Evolutionary conservation across 2,797 vertebrate genomes (phyloP).

Genomic region (Limosa lapponica): DNA sequence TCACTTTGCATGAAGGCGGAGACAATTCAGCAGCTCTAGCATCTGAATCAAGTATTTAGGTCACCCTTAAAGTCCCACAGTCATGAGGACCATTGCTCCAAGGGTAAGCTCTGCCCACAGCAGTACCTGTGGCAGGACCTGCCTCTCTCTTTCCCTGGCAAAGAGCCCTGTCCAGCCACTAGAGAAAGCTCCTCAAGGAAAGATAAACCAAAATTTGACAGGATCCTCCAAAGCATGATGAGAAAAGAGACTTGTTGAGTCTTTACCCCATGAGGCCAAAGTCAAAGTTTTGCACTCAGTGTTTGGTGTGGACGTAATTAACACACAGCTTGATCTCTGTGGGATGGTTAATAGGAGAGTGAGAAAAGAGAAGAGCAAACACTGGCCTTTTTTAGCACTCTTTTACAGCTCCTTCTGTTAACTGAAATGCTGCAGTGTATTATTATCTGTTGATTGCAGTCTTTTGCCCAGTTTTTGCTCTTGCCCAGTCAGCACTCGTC

Average conservation of each 20-base stretch:
- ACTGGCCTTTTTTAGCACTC: background rate
- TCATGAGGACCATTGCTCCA: background rate
- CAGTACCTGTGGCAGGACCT: background rate
- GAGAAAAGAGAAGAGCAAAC: background rate
- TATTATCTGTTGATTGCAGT: background rate
- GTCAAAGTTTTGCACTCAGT: background rate
- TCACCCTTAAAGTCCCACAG: background rate
- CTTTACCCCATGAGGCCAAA: background rate
- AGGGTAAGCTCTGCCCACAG: background rate
- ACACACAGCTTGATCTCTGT: background rate
- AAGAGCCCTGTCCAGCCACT: background rate
- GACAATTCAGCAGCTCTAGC: background rate
- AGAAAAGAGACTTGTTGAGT: background rate
- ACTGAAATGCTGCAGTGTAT: background rate
- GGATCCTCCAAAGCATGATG: background rate
- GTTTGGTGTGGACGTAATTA: background rate
- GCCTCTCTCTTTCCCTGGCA: background rate
- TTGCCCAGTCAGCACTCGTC: background rate
- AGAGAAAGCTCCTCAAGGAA: background rate
- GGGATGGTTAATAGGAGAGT: background rate
- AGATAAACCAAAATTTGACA: background rate
- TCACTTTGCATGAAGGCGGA: background rate
- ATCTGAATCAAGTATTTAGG: background rate
- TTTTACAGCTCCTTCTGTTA: background rate
- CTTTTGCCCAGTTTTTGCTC: slow-evolving; percentile 2